Evolutionary conservation across 2,888 invertebrate genomes (phyloP).

Genomic region (Leucoma salicis): DNA sequence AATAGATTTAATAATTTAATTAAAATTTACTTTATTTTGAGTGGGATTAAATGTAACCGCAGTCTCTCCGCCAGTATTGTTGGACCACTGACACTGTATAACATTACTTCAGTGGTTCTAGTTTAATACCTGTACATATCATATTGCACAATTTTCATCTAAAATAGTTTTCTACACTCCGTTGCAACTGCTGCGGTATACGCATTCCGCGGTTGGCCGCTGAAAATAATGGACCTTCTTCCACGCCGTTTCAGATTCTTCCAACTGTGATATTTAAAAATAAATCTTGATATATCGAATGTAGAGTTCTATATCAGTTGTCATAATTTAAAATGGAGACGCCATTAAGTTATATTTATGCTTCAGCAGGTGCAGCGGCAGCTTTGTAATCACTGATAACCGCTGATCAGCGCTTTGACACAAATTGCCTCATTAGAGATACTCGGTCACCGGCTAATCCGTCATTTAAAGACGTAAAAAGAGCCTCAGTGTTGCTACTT

Average conservation of each 20-base stretch:
- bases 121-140: too few species aligned
- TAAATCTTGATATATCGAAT: conserved; percentile 11
- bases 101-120: too few species aligned
- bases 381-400: conserved; percentile 61
- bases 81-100: too few species aligned
- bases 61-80: too few species aligned
- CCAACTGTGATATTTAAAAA: conserved; percentile 15
- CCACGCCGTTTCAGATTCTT: conserved; percentile 32
- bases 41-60: too few species aligned
- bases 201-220: conserved; percentile 70
- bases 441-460: conserved; percentile 27
- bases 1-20: too few species aligned
- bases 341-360: conserved; percentile 62
- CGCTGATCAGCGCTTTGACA: conserved; percentile 64
- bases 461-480: conserved; percentile 7
- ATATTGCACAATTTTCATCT: conserved; percentile 37
- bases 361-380: conserved; percentile 69
- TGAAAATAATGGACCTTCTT: conserved; percentile 46
- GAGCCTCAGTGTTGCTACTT: not conserved
- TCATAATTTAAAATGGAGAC: conserved; percentile 28
- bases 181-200: conserved; percentile 43
- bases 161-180: conserved; percentile 40
- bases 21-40: too few species aligned
- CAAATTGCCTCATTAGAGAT: conserved; percentile 65
- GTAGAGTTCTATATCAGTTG: conserved; percentile 22